phyloP scores from a whole-genome alignment of 2,888 invertebrate species.

The Drosophila macrospina region DNA sequence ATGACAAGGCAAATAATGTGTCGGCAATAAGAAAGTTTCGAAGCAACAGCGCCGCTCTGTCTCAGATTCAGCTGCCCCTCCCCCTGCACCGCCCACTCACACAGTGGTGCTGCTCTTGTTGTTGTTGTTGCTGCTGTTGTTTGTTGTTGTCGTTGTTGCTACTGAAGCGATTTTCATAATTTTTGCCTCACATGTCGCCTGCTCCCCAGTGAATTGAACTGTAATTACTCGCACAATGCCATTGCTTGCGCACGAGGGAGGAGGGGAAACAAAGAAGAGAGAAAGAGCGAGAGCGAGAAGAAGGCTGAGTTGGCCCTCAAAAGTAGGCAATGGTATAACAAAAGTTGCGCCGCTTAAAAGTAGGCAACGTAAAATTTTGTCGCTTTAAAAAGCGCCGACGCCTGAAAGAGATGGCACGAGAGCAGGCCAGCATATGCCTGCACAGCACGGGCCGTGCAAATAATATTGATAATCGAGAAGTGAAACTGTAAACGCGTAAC shows the following conservation, averaged over 20 bases:
- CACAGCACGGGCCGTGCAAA: not conserved
- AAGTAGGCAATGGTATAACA: no score
- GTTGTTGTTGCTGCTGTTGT: not conserved
- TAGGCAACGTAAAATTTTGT: no score
- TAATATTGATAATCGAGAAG: not conserved
- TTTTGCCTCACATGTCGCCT: slow-evolving; percentile 45
- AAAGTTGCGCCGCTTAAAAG: no score
- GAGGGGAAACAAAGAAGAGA: not conserved
- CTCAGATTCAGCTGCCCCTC: slow-evolving; percentile 7
- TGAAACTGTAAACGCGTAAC: no score
- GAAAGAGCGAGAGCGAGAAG: not conserved
- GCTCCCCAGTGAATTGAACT: slow-evolving; percentile 61
- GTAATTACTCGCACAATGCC: slow-evolving; percentile 61
- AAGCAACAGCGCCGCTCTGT: slow-evolving; percentile 25
- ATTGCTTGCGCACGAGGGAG: slow-evolving; percentile 9
- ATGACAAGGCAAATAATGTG: slow-evolving; percentile 70
- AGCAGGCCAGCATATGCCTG: no score
- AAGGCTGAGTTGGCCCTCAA: no score
- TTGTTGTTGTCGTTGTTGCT: not conserved
- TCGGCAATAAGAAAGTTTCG: slow-evolving; percentile 53
- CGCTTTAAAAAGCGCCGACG: no score
- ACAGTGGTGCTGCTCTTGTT: no score
- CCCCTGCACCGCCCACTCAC: not conserved
- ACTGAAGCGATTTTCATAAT: slow-evolving; percentile 42
- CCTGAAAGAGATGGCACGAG: no score